These are phyloP conservation scores for Lasius platythorax DNA, from an alignment of 2,888 invertebrate species.

Conservation along the genomic window DNA sequence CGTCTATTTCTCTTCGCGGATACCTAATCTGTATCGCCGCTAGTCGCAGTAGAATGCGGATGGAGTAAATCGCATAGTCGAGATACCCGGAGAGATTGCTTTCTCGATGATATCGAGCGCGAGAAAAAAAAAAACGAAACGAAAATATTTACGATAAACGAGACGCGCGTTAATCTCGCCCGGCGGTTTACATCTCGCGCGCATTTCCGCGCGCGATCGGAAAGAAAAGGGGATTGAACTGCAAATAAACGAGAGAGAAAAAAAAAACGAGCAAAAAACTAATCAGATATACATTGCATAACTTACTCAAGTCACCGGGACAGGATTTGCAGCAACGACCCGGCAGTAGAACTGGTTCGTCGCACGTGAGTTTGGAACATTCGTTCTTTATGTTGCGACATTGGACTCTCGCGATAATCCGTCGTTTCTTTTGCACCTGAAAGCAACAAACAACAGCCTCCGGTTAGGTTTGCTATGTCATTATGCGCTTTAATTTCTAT, in stretches of 20 bases:
- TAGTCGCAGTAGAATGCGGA: conserved; percentile 58
- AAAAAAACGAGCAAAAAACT: background rate
- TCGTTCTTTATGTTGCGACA: conserved; percentile 97
- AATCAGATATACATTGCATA: conserved; percentile 9
- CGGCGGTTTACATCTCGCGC: background rate
- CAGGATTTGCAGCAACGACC: conserved; percentile 97
- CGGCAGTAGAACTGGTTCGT: conserved; percentile 93
- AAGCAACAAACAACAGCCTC: conserved; percentile 30
- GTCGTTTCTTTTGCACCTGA: conserved; percentile 95
- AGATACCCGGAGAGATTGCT: background rate
- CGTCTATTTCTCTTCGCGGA: conserved; percentile 37
- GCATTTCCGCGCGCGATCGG: background rate
- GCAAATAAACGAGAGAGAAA: background rate
- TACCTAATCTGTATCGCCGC: conserved; percentile 35
- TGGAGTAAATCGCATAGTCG: conserved; percentile 44
- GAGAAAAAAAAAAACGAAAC: background rate
- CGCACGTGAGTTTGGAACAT: conserved; percentile 95
- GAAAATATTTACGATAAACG: background rate
- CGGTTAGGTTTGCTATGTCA: background rate
- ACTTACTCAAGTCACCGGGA: conserved; percentile 93
- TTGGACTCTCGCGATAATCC: conserved; percentile 95
- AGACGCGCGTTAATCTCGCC: background rate
- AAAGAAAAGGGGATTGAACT: background rate
- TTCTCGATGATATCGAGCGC: background rate
- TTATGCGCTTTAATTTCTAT: background rate